Percentiles rank a stretch among this genome's conserved stretches.
Conservation (phyloP, 2,113 vertebrate genomes). For the Clarias magur region DNA sequence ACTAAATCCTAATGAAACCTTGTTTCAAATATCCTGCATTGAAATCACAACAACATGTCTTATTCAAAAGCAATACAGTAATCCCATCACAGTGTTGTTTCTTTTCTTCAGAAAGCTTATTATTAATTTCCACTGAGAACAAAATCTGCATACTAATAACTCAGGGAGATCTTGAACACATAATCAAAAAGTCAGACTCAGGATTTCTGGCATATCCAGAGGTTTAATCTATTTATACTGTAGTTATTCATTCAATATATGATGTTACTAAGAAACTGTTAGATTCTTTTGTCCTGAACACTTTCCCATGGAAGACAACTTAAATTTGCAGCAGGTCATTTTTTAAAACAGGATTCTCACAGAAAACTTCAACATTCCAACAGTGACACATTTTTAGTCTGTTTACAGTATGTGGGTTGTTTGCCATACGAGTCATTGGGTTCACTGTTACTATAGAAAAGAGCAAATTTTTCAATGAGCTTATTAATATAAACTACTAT, state of each 20-base stretch:
- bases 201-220: background rate
- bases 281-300: background rate
- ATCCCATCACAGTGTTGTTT: background rate
- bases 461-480: background rate
- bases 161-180: background rate
- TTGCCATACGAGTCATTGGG: background rate
- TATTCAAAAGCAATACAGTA: background rate
- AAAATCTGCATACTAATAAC: background rate
- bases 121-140: constrained; percentile 2
- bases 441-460: background rate
- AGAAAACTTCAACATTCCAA: background rate
- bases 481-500: background rate
- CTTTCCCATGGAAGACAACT: background rate
- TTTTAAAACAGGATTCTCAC: background rate
- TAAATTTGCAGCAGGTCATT: background rate
- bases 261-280: background rate
- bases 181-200: background rate
- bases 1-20: constrained; percentile 9
- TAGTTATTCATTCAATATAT: background rate
- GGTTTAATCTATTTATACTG: background rate
- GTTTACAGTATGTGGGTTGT: background rate
- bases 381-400: background rate
- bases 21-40: background rate
- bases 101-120: background rate
- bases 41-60: constrained; percentile 15